Percentiles rank a stretch among this genome's conserved stretches.
Conservation (phyloP, 1,140 invertebrate genomes). For the Cyphomyrmex costatus region DNA sequence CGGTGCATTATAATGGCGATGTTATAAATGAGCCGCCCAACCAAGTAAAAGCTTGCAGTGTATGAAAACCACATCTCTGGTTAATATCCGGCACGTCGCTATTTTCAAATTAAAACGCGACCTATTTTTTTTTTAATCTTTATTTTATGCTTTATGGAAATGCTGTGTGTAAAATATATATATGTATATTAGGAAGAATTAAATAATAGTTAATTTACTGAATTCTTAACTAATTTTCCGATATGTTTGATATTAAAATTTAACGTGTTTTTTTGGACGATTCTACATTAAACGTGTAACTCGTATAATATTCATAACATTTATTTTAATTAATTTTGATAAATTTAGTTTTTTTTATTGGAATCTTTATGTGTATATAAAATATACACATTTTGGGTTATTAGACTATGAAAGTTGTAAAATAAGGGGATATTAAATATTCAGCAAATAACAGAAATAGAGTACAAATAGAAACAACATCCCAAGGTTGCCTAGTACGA, state of each 20-base stretch:
- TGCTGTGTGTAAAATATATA: neutral
- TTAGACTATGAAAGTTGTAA: slow-evolving; percentile 10
- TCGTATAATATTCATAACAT: neutral
- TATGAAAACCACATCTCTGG: slow-evolving; percentile 46
- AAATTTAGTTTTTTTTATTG: neutral
- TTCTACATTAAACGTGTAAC: neutral
- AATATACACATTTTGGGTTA: neutral
- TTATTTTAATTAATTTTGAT: neutral
- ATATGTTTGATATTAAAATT: neutral
- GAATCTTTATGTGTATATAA: neutral
- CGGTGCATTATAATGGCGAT: slow-evolving; percentile 40
- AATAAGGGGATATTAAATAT: neutral
- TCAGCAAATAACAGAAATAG: neutral
- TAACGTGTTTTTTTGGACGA: neutral
- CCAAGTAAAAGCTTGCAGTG: slow-evolving; percentile 47
- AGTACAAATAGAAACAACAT: neutral
- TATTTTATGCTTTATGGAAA: neutral
- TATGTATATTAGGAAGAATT: neutral
- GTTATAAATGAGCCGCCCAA: slow-evolving; percentile 62
- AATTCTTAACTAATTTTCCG: neutral
- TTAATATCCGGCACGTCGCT: slow-evolving; percentile 23
- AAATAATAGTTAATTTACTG: neutral
- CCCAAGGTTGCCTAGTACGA: neutral
- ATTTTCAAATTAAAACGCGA: slow-evolving; percentile 25
- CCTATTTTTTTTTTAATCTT: neutral